Evolutionary conservation across 2,888 invertebrate species (phyloP).

Genomic region (Tortrix viridana): DNA sequence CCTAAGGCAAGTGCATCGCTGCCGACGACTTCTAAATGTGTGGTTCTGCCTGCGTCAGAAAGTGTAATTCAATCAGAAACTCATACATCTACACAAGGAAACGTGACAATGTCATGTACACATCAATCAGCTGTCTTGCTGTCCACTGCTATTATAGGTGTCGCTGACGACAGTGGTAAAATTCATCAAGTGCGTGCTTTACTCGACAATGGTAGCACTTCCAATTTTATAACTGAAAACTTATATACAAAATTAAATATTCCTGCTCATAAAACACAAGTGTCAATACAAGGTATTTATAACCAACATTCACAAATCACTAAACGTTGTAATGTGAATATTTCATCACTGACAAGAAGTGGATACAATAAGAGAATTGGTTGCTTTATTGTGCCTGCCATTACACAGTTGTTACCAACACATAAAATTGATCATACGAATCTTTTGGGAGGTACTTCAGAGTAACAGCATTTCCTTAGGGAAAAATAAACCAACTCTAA

Average conservation of each 20-base stretch:
- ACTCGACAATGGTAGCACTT: slow-evolving; percentile 12
- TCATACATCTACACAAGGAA: neutral
- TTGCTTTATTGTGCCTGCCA: neutral
- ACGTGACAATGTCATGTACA: neutral
- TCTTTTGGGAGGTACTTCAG: neutral
- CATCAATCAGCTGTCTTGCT: slow-evolving; percentile 2
- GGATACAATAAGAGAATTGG: slow-evolving; percentile 24
- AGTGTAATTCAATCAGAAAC: neutral
- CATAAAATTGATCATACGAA: no score
- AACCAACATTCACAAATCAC: slow-evolving; percentile 25
- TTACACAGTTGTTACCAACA: no score
- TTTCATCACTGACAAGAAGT: slow-evolving; percentile 23
- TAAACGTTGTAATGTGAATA: slow-evolving; percentile 21
- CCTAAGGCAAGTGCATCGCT: no score
- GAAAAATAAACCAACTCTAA: slow-evolving; percentile 26
- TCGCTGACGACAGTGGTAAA: neutral
- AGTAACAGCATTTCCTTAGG: slow-evolving; percentile 15
- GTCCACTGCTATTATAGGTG: slow-evolving; percentile 19
- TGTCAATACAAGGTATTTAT: slow-evolving; percentile 27
- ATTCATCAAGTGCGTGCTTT: slow-evolving; percentile 9
- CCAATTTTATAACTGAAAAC: slow-evolving; percentile 18
- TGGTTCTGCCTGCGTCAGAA: no score
- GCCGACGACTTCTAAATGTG: no score
- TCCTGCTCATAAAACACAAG: slow-evolving; percentile 12
- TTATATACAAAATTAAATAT: slow-evolving; percentile 12